Evolutionary conservation across 2,888 invertebrate genomes (phyloP).

Genomic region (Marronus borbonicus): DNA sequence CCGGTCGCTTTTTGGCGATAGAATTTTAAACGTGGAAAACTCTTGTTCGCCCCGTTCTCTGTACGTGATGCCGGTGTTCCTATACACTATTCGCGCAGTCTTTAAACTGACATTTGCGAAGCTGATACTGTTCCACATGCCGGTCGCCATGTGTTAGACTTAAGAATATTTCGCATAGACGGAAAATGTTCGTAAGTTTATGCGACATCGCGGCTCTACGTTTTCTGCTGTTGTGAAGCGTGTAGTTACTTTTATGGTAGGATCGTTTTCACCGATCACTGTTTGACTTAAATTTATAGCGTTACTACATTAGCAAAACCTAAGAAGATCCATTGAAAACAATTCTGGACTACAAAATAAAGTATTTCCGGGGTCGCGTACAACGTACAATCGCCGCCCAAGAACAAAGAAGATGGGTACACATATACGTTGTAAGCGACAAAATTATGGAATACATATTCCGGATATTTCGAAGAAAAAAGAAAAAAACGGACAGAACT

Average conservation of each 20-base stretch:
- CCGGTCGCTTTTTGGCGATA: conserved; percentile 34
- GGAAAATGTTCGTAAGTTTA: conserved; percentile 30
- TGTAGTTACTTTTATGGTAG: conserved; percentile 16
- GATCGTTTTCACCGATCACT: not conserved
- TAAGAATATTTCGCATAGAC: conserved; percentile 27
- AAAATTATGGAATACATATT: not conserved
- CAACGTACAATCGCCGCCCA: no score
- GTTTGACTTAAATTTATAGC: not conserved
- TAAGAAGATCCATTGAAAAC: not conserved
- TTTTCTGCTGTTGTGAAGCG: not conserved
- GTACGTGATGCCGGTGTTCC: conserved; percentile 9
- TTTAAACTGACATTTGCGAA: conserved; percentile 46
- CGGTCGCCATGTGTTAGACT: conserved; percentile 36
- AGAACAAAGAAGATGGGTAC: no score
- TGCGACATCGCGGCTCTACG: conserved; percentile 3
- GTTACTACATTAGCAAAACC: not conserved
- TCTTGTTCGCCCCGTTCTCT: conserved; percentile 3
- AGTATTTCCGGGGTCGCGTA: no score
- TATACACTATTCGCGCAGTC: conserved; percentile 34
- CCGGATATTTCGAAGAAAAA: no score
- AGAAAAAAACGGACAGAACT: no score
- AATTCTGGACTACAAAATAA: no score
- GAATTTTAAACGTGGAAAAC: conserved; percentile 41
- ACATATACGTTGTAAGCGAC: no score
- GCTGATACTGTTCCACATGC: conserved; percentile 11